Evolutionary conservation across 2,888 invertebrate genomes (phyloP).

Genomic region (Pardosa pseudoannulata): DNA sequence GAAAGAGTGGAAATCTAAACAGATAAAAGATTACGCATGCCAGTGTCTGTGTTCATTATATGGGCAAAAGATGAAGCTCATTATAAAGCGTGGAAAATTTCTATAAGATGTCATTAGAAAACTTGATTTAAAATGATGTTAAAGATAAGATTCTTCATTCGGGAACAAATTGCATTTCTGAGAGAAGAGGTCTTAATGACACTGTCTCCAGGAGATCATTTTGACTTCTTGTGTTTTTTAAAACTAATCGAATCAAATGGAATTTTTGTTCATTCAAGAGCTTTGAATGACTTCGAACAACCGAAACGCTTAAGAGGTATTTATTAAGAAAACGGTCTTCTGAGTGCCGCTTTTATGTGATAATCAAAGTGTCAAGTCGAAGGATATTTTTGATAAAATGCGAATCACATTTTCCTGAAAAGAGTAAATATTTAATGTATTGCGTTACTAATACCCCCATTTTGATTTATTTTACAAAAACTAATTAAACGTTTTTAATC

Average conservation of each 20-base stretch:
- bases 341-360: neutral
- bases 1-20: constrained; percentile 51
- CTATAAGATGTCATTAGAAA: constrained; percentile 71
- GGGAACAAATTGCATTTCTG: constrained; percentile 63
- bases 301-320: constrained; percentile 5
- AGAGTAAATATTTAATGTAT: neutral
- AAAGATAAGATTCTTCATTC: constrained; percentile 67
- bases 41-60: constrained; percentile 36
- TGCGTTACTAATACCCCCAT: neutral
- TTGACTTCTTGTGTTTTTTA: constrained; percentile 47
- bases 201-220: constrained; percentile 51
- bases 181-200: constrained; percentile 59
- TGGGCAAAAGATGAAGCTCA: constrained; percentile 46
- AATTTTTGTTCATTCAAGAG: constrained; percentile 22
- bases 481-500: neutral
- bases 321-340: neutral
- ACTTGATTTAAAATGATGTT: constrained; percentile 72
- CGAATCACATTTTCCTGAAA: neutral
- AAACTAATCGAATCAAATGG: constrained; percentile 65
- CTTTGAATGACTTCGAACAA: neutral
- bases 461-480: no score
- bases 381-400: neutral
- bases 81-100: constrained; percentile 50
- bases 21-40: constrained; percentile 58
- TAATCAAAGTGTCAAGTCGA: constrained; percentile 7